These are phyloP conservation scores for Agrenia bidenticulata DNA, from an alignment of 2,888 invertebrate species.

Conservation along the genomic window DNA sequence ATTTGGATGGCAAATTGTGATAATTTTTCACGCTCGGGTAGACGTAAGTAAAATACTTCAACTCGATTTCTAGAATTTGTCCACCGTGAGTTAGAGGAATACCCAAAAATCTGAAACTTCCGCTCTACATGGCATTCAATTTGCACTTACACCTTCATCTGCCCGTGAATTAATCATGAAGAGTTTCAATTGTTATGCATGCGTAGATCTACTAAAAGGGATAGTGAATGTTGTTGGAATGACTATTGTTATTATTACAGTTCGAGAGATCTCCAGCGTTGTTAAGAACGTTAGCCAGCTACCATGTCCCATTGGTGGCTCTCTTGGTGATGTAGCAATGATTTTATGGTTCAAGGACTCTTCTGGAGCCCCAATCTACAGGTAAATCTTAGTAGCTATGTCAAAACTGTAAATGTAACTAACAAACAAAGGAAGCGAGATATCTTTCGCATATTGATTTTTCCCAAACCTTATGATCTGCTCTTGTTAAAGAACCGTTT, in stretches of 20 bases:
- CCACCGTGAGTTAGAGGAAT: too few species aligned
- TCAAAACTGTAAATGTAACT: too few species aligned
- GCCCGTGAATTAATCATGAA: not conserved
- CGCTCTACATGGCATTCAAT: too few species aligned
- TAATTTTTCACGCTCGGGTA: slow-evolving; percentile 38
- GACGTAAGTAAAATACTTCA: slow-evolving; percentile 27
- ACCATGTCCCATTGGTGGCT: slow-evolving; percentile 44
- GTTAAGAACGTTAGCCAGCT: slow-evolving; percentile 48
- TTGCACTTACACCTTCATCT: too few species aligned
- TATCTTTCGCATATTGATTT: too few species aligned
- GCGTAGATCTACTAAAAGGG: not conserved
- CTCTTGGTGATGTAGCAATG: slow-evolving; percentile 70
- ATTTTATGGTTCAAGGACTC: slow-evolving; percentile 88
- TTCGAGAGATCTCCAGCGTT: slow-evolving; percentile 46
- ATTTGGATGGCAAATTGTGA: slow-evolving; percentile 38
- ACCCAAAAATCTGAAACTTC: too few species aligned
- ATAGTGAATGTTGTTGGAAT: too few species aligned
- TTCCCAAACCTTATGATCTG: too few species aligned
- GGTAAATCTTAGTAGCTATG: slow-evolving; percentile 66
- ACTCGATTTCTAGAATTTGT: too few species aligned
- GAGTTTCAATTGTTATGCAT: not conserved
- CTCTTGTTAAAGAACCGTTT: too few species aligned
- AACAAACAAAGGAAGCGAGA: too few species aligned
- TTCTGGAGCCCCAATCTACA: slow-evolving; percentile 81
- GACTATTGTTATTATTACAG: slow-evolving; percentile 17